Percentiles rank a stretch among this genome's conserved stretches.
These are phyloP conservation scores for Macrosoma leucophasiata DNA, from an alignment of 2,888 invertebrate genomes.

Conservation along the genomic window DNA sequence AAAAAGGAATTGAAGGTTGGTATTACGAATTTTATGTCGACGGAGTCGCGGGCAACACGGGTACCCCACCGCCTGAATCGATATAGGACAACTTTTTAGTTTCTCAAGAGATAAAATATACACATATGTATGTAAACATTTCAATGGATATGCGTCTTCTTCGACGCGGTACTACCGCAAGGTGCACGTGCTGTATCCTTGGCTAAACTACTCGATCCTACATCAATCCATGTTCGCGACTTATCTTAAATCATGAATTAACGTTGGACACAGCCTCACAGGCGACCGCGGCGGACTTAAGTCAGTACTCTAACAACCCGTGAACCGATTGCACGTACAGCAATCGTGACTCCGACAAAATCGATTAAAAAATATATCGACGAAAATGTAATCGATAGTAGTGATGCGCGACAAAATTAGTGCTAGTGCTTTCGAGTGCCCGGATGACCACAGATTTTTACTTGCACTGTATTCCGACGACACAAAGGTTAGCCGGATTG, in stretches of 20 bases:
- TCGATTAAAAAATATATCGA: constrained; percentile 21
- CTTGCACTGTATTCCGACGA: constrained; percentile 26
- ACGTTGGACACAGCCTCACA: constrained; percentile 32
- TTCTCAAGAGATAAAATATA: too few species aligned
- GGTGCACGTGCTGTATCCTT: constrained; percentile 29
- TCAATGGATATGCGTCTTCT: too few species aligned
- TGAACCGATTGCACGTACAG: constrained; percentile 49
- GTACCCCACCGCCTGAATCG: constrained; percentile 1
- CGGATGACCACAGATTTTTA: constrained; percentile 21
- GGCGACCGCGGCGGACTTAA: constrained; percentile 33
- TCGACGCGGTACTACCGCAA: too few species aligned
- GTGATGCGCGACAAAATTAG: constrained; percentile 17
- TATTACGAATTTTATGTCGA: too few species aligned
- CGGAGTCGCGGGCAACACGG: background rate
- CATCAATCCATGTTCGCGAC: constrained; percentile 31
- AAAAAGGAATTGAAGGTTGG: too few species aligned
- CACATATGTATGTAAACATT: too few species aligned
- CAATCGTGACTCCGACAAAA: constrained; percentile 17
- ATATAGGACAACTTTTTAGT: too few species aligned
- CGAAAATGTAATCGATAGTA: constrained; percentile 24
- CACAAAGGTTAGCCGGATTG: constrained; percentile 25
- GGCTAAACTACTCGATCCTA: constrained; percentile 35
- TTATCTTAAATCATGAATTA: constrained; percentile 56
- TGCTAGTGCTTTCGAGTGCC: constrained; percentile 22
- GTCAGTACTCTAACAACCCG: constrained; percentile 47